Conservation (phyloP, 2,113 vertebrate genomes). For the Tamias sibiricus region DNA sequence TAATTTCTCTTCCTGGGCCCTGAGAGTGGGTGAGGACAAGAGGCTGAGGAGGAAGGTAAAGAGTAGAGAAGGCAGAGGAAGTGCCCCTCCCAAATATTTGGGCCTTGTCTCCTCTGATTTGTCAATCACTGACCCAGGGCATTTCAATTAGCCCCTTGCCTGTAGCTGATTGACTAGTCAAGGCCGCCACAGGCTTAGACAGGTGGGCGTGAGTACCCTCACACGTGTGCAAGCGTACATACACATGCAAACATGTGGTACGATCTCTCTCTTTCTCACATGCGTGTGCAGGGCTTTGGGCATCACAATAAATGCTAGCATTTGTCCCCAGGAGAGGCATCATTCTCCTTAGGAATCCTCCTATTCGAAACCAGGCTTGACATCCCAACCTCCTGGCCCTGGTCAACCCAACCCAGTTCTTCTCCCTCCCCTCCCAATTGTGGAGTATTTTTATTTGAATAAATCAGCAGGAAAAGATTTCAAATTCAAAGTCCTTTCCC, state of each 20-base stretch:
- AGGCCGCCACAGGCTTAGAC: background rate
- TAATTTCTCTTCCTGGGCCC: background rate
- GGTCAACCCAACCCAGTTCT: background rate
- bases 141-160: background rate
- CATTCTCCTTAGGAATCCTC: background rate
- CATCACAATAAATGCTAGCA: background rate
- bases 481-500: constrained; percentile 39
- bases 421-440: background rate
- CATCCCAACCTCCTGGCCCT: background rate
- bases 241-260: background rate
- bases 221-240: background rate
- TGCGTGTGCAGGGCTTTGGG: background rate
- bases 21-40: background rate
- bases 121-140: background rate
- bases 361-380: background rate
- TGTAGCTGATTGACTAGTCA: background rate
- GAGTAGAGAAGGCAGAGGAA: background rate
- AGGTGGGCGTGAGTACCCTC: background rate
- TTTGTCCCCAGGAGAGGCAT: background rate
- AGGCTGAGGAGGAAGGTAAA: too few relatives aligned
- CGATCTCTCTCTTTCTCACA: background rate
- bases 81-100: background rate
- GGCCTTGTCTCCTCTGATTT: background rate
- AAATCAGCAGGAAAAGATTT: constrained; percentile 58
- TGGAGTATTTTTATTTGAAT: constrained; percentile 63